A percentile compares a stretch with the other conserved stretches of the same genome.
Conservation (phyloP, 2,888 invertebrate species). For the Eutolmus rufibarbis region DNA sequence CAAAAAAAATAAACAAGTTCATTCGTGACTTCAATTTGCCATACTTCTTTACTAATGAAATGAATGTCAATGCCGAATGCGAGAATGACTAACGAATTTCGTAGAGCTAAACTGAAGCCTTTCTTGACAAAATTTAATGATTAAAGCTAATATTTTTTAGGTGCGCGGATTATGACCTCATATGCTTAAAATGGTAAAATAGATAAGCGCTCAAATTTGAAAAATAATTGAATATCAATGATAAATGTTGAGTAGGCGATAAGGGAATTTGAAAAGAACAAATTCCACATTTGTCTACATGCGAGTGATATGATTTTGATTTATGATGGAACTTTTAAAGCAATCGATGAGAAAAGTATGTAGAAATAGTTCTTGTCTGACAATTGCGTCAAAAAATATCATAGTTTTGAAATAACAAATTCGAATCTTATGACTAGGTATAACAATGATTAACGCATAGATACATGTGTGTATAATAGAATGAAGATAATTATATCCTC, state of each 20-base stretch:
- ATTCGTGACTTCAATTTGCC: neutral
- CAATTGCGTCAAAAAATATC: too few relatives aligned
- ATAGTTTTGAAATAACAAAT: too few relatives aligned
- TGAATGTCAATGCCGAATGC: neutral
- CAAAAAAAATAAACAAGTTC: neutral
- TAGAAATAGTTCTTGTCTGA: neutral
- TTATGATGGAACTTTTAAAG: neutral
- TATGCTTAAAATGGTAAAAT: neutral
- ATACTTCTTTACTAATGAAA: neutral
- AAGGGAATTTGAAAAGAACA: neutral
- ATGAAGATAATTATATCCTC: neutral
- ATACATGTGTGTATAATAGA: neutral
- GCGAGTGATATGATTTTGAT: neutral
- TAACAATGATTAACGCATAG: too few relatives aligned
- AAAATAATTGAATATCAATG: neutral
- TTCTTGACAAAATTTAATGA: neutral
- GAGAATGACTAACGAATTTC: neutral
- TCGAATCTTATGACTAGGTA: neutral
- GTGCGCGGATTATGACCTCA: neutral
- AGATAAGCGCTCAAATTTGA: neutral
- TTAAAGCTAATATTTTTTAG: neutral
- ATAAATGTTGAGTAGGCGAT: neutral
- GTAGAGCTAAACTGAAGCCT: neutral
- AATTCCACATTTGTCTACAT: neutral
- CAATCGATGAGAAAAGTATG: neutral